Base-by-base conservation (phyloP, 2,113 vertebrate genomes). In the Hoplias malabaricus region DNA sequence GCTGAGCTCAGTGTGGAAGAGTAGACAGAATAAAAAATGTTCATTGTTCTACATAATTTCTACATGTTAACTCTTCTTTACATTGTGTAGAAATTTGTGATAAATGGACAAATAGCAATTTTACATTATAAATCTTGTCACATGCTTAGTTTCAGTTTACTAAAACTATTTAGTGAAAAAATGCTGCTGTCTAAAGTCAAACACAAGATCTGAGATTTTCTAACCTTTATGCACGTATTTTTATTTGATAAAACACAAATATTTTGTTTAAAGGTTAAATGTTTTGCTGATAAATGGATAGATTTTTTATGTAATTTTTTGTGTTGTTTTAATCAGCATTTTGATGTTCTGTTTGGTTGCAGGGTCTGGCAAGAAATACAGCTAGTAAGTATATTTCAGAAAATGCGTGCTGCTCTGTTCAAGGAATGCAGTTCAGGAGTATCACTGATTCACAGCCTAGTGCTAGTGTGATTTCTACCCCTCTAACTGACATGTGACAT, bases 281-380 rank as follows among this genome's bases (percentile, higher is more conserved):
- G n/a, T n/a, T n/a, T n/a, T n/a, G n/a, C n/a, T n/a, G n/a, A n/a
- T n/a, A n/a, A n/a, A 38, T 42, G 12, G 29, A 57, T 40, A 19
- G 9, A 42, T 19, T 16, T 33, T 1, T 10, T 8, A 16, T 27
- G 27, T 21, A 1, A 27, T 67, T 61, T 68, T 53, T 53, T 57
- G 14, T 56, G 23, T 23, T 62, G 63, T 4, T 46, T 29, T 16
- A 21, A 46, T 53, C 11, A 63, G 23, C 54, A 29, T 73, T 76
- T 80, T 31, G 11, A 3, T 65, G 61, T 75, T 61, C 79, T 90
- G 78, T 92, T 91, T 90, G 65, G 82, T 95, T 94, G 80, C 92
- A 99, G 97, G 96, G 95, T 80, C 91, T 95, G 86, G 93, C 94
- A 84, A 95, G 95, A 89, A 95, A 98, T 89, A 88, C 94, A 86